Base-by-base conservation (phyloP, 2,888 invertebrate species). In the Sinhomidia bicolor region DNA sequence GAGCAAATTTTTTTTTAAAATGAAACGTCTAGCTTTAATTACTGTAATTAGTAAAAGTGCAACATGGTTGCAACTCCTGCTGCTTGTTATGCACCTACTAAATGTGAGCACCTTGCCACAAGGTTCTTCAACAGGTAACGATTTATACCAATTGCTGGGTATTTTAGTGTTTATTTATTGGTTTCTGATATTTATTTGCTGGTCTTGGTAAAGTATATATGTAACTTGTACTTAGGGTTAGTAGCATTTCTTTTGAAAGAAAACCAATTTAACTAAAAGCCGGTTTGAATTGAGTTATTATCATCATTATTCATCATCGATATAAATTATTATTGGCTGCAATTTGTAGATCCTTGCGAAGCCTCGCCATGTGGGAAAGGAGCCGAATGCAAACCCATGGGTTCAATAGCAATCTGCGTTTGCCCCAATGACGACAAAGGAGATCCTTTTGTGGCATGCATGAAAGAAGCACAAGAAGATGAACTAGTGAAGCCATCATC, bases 401-500 rank as follows among this genome's bases (percentile, higher is more conserved):
- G 84, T 0, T 85, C 82, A 7, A 80, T 92, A 1, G 89, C 90
- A 44, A 89, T 91, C 41, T 92, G 92, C 87, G 78, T 85, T 54
- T 92, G 92, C 78, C 91, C 90, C 23, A 88, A 88, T 29, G 78
- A 87, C 20, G 82, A 65, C 6, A 81, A 76, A 57, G 92, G 92
- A 9, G 90, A 92, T 80, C 91, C 92, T 10, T 92, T 92, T 74
- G 89, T 85, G 7, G 85, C 86, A 17, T 92, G 92, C 76, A 88
- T 68, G 76, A 23, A 65, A 26, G 20, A 71, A 62, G 81, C 32
- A 26, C 36, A 80, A 0, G 57, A 78, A 32, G 23, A 54, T 32
- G 57, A 47, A 6, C 47, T 74, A 23, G 74, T 14, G 10, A 74
- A 74, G 10, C 74, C 78, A 0, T 51, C 78, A 0, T 17, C 78